Conservation (phyloP, 1,140 invertebrate species). For the Polypedilum pembai region DNA sequence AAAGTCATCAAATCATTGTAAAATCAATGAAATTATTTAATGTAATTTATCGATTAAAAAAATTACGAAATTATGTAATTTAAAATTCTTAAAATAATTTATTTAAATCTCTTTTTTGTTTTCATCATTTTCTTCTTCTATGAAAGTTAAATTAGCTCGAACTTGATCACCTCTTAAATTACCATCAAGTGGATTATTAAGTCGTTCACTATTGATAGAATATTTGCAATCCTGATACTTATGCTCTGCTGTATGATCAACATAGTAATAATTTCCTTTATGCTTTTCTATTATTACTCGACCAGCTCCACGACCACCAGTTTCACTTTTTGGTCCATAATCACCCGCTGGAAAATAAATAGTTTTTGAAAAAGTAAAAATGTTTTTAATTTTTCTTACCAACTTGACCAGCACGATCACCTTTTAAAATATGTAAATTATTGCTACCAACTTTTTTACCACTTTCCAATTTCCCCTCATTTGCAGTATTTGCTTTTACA, state of each 20-base stretch:
- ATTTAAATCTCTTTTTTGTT: neutral
- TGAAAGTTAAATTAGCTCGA: neutral
- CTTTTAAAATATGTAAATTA: neutral
- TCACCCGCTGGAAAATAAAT: neutral
- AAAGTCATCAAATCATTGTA: too few species aligned
- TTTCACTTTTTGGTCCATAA: neutral
- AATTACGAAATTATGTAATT: too few species aligned
- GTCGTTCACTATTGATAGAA: neutral
- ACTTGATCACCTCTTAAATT: neutral
- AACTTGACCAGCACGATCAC: neutral
- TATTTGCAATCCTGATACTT: neutral
- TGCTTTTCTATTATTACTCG: neutral
- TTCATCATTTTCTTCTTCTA: neutral
- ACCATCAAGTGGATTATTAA: neutral
- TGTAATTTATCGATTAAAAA: too few species aligned
- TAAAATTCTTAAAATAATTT: too few species aligned
- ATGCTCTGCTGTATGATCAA: neutral
- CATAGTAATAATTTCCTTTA: neutral
- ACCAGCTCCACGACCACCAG: neutral
- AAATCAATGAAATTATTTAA: too few species aligned
- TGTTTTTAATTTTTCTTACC: too few species aligned
- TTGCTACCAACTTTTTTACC: neutral
- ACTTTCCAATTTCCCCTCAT: neutral
- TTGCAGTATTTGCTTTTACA: neutral
- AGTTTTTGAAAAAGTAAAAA: too few species aligned